Base-by-base conservation (phyloP, 2,888 invertebrate genomes). In the Apocheima hispidaria region DNA sequence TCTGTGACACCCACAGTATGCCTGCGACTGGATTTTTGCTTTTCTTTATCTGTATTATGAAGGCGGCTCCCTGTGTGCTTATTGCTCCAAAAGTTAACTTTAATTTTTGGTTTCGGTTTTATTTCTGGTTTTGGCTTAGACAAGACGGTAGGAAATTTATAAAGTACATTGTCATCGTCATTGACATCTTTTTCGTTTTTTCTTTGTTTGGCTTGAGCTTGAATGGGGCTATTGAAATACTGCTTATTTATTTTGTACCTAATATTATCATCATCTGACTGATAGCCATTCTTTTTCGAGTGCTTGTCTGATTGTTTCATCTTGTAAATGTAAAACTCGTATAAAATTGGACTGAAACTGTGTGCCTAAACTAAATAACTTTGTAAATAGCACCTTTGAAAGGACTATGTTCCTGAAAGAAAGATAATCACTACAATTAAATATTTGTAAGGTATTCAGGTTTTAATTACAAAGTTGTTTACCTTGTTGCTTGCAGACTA, bases 11-110 rank as follows among this genome's bases (percentile, higher is more conserved):
- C 82, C 20, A 86, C 81, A 30, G 89, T 88, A 67, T 91, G 87
- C 59, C 90, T 80, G 14, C 84, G 81, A 55, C 78, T 86, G 10
- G 74, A 69, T 50, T 78, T 84, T 12, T 72, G 71, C 63, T 79
- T 85, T 3, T 63, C 73, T 49, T 67, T 56, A 12, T 82, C 80
- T 40, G 71, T 61, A 53, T 82, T 85, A 61, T 84, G 79, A 16
- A 86, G 69, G 36, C 86, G 77, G 49, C 75, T 86, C 2, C 75
- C 71, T 36, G 75, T 73, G 63, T 76, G 80, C 65, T 90, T 91
- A 65, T 80, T 87, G 64, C 92, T 92, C 92, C 92, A 92, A 67
- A 92, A 92, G 66, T 92, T 92, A 0, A 92, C 90, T 79, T 92
- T 92, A 5, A 92, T 89, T 77, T 87, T 91, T 7, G 82, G 73